phyloP scores from a whole-genome alignment of 2,888 invertebrate species.

The Lathronympha strigana region DNA sequence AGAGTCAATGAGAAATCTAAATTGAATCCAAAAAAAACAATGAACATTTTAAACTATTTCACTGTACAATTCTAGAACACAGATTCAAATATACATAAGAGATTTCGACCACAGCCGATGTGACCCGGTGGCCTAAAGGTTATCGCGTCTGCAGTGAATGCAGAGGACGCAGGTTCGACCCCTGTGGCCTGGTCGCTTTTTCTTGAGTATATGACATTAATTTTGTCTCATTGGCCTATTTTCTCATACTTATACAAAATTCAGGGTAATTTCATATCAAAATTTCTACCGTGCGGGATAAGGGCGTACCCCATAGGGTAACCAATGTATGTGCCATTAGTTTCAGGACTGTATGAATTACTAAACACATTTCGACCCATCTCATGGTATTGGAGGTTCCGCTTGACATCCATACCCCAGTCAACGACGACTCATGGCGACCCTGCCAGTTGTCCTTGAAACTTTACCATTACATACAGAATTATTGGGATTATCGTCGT shows the following conservation, averaged over 20 bases:
- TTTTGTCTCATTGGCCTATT: neutral
- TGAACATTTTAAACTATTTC: too few species aligned
- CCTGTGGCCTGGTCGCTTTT: too few species aligned
- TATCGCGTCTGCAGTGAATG: too few species aligned
- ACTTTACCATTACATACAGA: too few species aligned
- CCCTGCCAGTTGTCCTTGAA: neutral
- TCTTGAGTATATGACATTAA: neutral
- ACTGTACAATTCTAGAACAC: too few species aligned
- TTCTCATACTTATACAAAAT: neutral
- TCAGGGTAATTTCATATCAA: constrained; percentile 6
- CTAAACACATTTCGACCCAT: constrained; percentile 52
- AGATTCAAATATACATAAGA: too few species aligned
- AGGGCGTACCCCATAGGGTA: neutral
- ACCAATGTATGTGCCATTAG: constrained; percentile 8
- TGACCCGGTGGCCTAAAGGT: too few species aligned
- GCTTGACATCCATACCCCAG: constrained; percentile 36
- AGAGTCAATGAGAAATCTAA: neutral
- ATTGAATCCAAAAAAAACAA: too few species aligned
- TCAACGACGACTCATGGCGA: constrained; percentile 21
- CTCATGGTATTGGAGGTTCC: constrained; percentile 42
- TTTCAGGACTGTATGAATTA: constrained; percentile 15
- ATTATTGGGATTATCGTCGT: neutral
- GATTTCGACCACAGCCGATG: too few species aligned
- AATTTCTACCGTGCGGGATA: constrained; percentile 1
- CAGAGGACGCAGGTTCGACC: too few species aligned